phyloP scores from a whole-genome alignment of 53 echinoderm and acorn worm genomes.

The Antedon mediterranea region DNA sequence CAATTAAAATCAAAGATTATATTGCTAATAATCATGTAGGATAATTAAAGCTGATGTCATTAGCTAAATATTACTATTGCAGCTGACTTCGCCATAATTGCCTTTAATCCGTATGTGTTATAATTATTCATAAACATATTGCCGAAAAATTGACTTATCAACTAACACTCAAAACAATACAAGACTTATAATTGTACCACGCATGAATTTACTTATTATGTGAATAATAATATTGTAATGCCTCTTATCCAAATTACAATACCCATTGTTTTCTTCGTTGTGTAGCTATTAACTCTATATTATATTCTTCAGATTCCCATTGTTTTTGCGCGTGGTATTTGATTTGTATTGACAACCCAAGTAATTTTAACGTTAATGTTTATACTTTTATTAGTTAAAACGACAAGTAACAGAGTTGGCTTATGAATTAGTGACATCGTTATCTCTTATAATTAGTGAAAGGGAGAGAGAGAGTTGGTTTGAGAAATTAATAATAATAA shows the following conservation, averaged over 20 bases:
- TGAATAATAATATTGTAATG: background rate
- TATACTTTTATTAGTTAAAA: too few species aligned
- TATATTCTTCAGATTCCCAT: too few species aligned
- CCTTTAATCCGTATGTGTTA: background rate
- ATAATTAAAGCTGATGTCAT: background rate
- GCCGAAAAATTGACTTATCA: background rate
- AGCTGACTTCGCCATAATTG: background rate
- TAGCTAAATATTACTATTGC: background rate
- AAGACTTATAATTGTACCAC: background rate
- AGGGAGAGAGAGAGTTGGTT: too few species aligned
- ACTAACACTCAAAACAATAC: background rate
- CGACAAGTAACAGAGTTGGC: too few species aligned
- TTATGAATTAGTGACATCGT: too few species aligned
- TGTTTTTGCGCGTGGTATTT: too few species aligned
- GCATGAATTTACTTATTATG: background rate
- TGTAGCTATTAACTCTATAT: too few species aligned
- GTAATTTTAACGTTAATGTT: too few species aligned
- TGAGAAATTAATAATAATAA: too few species aligned
- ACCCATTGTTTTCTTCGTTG: background rate
- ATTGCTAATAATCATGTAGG: background rate
- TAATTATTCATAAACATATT: background rate
- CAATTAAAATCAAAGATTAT: background rate
- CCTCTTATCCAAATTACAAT: background rate
- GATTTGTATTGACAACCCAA: too few species aligned
- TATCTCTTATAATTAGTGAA: too few species aligned